Evolutionary conservation across 1,140 invertebrate species (phyloP).

Genomic region (Penaeus japonicus): DNA sequence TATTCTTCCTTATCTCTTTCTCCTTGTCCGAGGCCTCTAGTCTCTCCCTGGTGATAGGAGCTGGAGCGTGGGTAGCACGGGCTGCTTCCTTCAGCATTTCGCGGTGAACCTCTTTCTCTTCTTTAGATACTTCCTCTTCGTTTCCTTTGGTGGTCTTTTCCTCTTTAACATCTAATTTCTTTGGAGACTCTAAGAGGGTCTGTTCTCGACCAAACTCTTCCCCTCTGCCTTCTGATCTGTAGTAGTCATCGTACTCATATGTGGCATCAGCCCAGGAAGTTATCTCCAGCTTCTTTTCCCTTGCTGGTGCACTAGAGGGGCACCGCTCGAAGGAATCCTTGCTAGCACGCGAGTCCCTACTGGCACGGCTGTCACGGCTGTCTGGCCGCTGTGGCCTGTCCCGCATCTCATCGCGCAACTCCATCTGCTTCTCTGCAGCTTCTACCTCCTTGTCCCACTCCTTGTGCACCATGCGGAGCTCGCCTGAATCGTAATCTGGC

Average conservation of each 20-base stretch:
- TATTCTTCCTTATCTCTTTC: slow-evolving; percentile 56
- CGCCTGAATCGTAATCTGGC: slow-evolving; percentile 6
- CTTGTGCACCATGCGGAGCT: slow-evolving; percentile 46
- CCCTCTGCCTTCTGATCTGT: slow-evolving; percentile 24
- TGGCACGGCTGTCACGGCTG: slow-evolving; percentile 60
- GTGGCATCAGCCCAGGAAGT: slow-evolving; percentile 57
- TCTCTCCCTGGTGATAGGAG: slow-evolving; percentile 49
- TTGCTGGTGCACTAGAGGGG: not conserved
- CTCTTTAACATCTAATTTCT: slow-evolving; percentile 32
- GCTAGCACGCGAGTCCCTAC: slow-evolving; percentile 54
- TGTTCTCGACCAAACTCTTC: slow-evolving; percentile 41
- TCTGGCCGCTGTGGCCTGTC: slow-evolving; percentile 60
- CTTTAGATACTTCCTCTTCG: slow-evolving; percentile 13
- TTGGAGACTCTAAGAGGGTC: slow-evolving; percentile 31
- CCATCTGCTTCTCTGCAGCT: slow-evolving; percentile 43
- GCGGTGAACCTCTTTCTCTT: not conserved
- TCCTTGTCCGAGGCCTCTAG: slow-evolving; percentile 46
- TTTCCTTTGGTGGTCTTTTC: not conserved
- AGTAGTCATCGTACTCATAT: slow-evolving; percentile 55
- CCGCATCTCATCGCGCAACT: slow-evolving; percentile 32
- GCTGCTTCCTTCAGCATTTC: slow-evolving; percentile 30
- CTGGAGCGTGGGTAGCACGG: slow-evolving; percentile 35
- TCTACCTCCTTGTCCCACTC: slow-evolving; percentile 56
- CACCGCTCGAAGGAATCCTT: slow-evolving; percentile 48
- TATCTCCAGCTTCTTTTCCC: slow-evolving; percentile 55